Base-by-base conservation (phyloP, 2,888 invertebrate genomes). In the Caenorhabditis sp. region DNA sequence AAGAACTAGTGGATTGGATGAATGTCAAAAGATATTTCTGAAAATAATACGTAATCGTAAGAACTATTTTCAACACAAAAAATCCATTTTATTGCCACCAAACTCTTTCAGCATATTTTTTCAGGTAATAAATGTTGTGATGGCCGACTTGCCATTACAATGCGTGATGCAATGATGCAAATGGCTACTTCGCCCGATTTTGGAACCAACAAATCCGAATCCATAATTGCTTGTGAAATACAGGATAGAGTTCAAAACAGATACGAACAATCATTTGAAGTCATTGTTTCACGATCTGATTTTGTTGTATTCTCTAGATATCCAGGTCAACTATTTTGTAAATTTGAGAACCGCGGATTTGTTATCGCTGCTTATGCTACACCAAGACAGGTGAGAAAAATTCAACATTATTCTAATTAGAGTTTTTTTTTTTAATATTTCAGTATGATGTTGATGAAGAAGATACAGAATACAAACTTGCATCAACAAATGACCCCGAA, bases 111-210 rank as follows among this genome's bases (percentile, higher is more conserved):
- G n/a, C n/a, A n/a, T n/a, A 31, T 31, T 31, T 23, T 54, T 67
- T n/a, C 59, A 65, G 79, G 79, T 1, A 74, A 75, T 43, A 72
- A 63, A 70, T 79, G 79, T 66, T 79, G 79, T 58, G 71, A 74
- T 58, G 72, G 72, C 43, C 20, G 66, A 56, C 57, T 79, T 23
- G 76, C 68, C 57, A 62, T 64, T 5, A 70, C 74, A 1, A 79
- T 79, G 77, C 59, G 70, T 4, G 71, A 72, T 56, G 75, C 77
- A n/a, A 66, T 79, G 64, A 49, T 67, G 49, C 67, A 70, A 7
- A 60, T 79, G 70, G 67, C 75, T 36, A 77, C 77, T 12, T 74
- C 76, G 23, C 79, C 77, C 5, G 61, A 63, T 23, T 79, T 73
- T 56, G 77, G 68, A 43, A 53, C 36, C 23, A 69, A 71, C 8